Evolutionary conservation across 2,797 vertebrate genomes (phyloP).

Genomic region (Fistularia tabacaria): DNA sequence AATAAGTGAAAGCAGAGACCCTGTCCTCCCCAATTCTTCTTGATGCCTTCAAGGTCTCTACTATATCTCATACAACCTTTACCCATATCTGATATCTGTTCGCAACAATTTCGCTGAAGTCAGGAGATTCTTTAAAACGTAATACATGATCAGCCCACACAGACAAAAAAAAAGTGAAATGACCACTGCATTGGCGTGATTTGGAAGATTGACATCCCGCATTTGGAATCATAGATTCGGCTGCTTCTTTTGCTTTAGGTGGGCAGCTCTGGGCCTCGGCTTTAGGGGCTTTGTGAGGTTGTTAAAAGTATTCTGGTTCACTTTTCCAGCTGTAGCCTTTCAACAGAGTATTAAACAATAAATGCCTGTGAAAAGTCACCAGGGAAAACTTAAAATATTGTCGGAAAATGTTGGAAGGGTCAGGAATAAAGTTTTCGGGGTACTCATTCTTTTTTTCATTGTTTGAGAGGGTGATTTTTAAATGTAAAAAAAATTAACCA

Average conservation of each 20-base stretch:
- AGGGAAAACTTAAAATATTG: constrained; percentile 1
- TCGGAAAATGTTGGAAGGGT: constrained; percentile 63
- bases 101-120: constrained; percentile 28
- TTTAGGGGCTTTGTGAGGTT: constrained; percentile 11
- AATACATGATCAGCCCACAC: constrained; percentile 16
- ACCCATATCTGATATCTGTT: constrained; percentile 34
- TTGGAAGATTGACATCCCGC: constrained; percentile 47
- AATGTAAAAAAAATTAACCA: too few species aligned
- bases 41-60: constrained; percentile 52
- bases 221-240: constrained; percentile 45
- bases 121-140: constrained; percentile 41
- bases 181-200: constrained; percentile 17
- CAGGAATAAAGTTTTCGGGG: constrained; percentile 52
- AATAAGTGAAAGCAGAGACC: constrained; percentile 49
- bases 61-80: constrained; percentile 33
- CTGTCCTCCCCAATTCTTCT: constrained; percentile 42
- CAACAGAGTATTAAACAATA: constrained; percentile 7
- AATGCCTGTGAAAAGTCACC: constrained; percentile 4
- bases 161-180: constrained; percentile 28
- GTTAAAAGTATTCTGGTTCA: constrained; percentile 5
- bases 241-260: constrained; percentile 48
- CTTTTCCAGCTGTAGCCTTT: constrained; percentile 14
- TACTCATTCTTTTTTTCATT: not conserved
- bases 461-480: too few species aligned
- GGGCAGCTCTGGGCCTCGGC: constrained; percentile 6